Evolutionary conservation across 2,113 vertebrate genomes (phyloP), one percentile per base, ranked within the genome.

Genomic region (Rhinopithecus roxellana): DNA sequence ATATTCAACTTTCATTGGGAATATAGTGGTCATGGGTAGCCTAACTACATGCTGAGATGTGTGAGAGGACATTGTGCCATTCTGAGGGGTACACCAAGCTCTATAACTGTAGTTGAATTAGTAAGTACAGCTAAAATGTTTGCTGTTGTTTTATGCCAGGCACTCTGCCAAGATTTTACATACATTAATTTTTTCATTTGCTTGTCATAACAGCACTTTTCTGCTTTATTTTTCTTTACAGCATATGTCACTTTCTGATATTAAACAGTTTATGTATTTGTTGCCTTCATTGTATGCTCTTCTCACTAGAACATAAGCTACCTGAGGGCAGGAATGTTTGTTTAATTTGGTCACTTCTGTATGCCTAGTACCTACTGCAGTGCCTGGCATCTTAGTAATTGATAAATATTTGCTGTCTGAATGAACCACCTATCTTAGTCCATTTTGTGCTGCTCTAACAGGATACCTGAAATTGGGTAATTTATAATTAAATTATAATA

Each of bases 141-240:
- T 94, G 52, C 57, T 89, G 12, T 45, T 81, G 38, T 75, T 87
- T 55, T 43, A 57, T 55, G 27, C 17, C 72, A 13, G 2, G n/a
- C 5, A 79, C 9, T 48, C 45, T 82, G 55, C 16, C 80, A 81
- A 94, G 27, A 88, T 52, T 90, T 89, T 30, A 38, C 5, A 48
- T 35, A 84, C 20, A 14, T 85, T 70, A 77, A 43, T 67, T 75
- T n/a, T 48, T 74, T 75, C 16, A 55, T 52, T 95, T 89, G 69
- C n/a, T 64, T 89, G 14, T 84, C 52, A 87, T 30, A 95, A 91
- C 64, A 81, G 61, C 14, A 7, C 22, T 67, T 75, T 40, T 38
- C 50, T 77, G 22, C 38, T 95, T 93, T 70, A 25, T 90, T 88
- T 93, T 92, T 89, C 67, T 91, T 61, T 67, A 75, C 22, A 79